phyloP scores from a whole-genome alignment of 2,888 invertebrate genomes.

The Troides oblongomaculatus region DNA sequence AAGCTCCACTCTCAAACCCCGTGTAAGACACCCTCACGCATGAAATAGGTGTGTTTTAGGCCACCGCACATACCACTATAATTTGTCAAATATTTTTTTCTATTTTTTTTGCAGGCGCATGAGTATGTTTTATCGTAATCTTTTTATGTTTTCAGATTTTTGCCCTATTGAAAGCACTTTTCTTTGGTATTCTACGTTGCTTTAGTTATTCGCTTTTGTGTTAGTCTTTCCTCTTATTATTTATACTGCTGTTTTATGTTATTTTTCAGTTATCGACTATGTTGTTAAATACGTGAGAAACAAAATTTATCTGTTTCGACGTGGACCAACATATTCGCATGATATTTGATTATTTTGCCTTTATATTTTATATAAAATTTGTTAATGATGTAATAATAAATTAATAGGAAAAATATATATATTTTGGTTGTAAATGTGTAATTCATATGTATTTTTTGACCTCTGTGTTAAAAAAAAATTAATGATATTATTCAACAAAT shows the following conservation, averaged over 20 bases:
- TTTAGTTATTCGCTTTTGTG: conserved; percentile 6
- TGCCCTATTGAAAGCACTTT: conserved; percentile 17
- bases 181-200: conserved; percentile 13
- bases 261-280: background rate
- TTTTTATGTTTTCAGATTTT: conserved; percentile 23
- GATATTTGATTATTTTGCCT: too few species aligned
- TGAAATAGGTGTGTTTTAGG: conserved; percentile 73
- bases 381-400: too few species aligned
- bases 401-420: too few species aligned
- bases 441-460: too few species aligned
- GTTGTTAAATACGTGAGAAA: too few species aligned
- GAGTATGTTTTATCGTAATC: conserved; percentile 24
- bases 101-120: conserved; percentile 29
- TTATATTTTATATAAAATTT: too few species aligned
- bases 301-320: too few species aligned
- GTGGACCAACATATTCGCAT: too few species aligned
- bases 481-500: too few species aligned
- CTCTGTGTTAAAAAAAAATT: too few species aligned
- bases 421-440: too few species aligned
- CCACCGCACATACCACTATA: conserved; percentile 44
- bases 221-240: background rate
- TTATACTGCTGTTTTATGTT: background rate
- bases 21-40: conserved; percentile 68
- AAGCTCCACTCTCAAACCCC: conserved; percentile 36
- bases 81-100: conserved; percentile 33